A percentile compares a stretch with the other conserved stretches of the same genome.
Evolutionary conservation across 2,113 vertebrate species (phyloP).

Genomic region (Natator depressus): DNA sequence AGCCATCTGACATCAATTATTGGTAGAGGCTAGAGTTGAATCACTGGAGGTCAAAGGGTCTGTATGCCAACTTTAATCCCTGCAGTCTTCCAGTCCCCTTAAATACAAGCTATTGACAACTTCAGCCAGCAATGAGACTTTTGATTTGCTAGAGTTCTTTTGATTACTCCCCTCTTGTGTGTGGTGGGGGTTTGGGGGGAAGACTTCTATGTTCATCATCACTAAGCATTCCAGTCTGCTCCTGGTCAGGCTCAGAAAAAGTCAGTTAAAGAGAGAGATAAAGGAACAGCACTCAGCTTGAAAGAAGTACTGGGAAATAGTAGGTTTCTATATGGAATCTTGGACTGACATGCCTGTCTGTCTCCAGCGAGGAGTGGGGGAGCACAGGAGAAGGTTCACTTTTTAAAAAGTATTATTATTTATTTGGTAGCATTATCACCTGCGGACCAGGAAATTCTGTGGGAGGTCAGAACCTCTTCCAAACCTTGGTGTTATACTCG

Average conservation of each 20-base stretch:
- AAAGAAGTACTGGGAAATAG: not conserved
- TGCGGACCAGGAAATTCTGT: not conserved
- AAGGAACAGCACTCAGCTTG: not conserved
- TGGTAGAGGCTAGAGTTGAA: not conserved
- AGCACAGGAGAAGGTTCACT: not conserved
- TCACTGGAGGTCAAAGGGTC: rapidly evolving
- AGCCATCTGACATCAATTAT: not conserved
- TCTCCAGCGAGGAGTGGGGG: not conserved
- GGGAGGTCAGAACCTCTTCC: not conserved
- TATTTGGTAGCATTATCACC: not conserved
- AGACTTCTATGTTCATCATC: not conserved
- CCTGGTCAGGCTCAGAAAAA: not conserved
- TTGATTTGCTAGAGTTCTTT: not conserved
- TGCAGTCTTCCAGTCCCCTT: not conserved
- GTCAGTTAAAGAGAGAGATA: not conserved
- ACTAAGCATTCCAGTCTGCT: not conserved
- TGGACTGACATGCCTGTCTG: not conserved
- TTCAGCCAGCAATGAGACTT: not conserved
- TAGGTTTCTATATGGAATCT: not conserved
- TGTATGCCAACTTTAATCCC: not conserved
- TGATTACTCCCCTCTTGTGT: not conserved
- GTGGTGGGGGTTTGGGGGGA: not conserved
- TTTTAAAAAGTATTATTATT: not conserved
- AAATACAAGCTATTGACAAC: not conserved
- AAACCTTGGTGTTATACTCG: not conserved